Evolutionary conservation across 2,113 vertebrate species (phyloP).

Genomic region (Dermatemys mawii): DNA sequence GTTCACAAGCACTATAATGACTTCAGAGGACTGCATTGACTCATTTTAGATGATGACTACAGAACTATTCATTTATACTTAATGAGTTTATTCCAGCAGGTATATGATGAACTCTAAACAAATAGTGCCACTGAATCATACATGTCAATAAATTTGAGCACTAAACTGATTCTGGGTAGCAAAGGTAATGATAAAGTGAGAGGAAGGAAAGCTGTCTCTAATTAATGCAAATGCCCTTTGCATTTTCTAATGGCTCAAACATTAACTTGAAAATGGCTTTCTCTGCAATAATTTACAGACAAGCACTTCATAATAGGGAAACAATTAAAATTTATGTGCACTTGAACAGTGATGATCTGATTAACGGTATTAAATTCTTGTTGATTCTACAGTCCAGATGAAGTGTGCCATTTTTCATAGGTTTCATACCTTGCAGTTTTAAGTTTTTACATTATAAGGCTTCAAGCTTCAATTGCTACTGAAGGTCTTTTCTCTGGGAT

Average conservation of each 20-base stretch:
- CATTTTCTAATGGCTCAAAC: conserved; percentile 82
- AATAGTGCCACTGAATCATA: conserved; percentile 74
- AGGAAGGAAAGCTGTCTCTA: conserved; percentile 74
- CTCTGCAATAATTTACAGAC: conserved; percentile 82
- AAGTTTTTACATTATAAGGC: conserved; percentile 67
- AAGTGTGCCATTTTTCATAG: conserved; percentile 78
- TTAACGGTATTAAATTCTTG: conserved; percentile 86
- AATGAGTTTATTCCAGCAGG: conserved; percentile 82
- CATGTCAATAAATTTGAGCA: conserved; percentile 75
- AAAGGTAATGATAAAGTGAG: conserved; percentile 75
- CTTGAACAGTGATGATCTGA: conserved; percentile 79
- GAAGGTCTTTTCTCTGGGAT: conserved; percentile 61
- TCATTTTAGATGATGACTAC: conserved; percentile 80
- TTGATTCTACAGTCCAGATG: conserved; percentile 80
- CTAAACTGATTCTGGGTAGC: conserved; percentile 71
- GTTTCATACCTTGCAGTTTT: conserved; percentile 70
- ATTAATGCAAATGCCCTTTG: conserved; percentile 84
- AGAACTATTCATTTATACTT: conserved; percentile 81
- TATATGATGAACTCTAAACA: conserved; percentile 78
- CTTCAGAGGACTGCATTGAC: conserved; percentile 73
- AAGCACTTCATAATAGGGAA: conserved; percentile 83
- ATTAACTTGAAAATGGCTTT: conserved; percentile 83
- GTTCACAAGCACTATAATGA: conserved; percentile 74
- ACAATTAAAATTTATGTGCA: conserved; percentile 86
- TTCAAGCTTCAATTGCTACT: conserved; percentile 65